These are phyloP conservation scores for Cnemophilus loriae DNA, from an alignment of 2,113 vertebrate genomes.

Conservation along the genomic window DNA sequence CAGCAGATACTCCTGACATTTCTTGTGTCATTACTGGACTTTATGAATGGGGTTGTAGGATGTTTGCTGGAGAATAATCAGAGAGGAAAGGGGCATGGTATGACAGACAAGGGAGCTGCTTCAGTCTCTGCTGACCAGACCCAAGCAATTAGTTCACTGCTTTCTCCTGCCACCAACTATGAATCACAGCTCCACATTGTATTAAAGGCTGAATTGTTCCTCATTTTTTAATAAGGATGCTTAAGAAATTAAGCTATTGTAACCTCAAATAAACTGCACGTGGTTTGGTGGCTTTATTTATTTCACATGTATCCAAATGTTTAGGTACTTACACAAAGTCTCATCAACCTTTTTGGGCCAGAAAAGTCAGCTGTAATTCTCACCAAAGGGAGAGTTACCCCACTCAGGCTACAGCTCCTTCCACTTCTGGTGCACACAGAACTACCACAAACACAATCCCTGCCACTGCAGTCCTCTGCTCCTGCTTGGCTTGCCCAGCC, in stretches of 20 bases:
- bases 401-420: neutral
- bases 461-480: neutral
- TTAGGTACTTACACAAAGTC: constrained; percentile 36
- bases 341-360: neutral
- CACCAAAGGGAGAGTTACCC: neutral
- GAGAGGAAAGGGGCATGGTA: constrained; percentile 47
- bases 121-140: constrained; percentile 52
- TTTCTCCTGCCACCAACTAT: constrained; percentile 20
- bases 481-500: neutral
- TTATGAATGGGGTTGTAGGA: constrained; percentile 75
- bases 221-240: neutral
- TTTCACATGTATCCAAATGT: constrained; percentile 1
- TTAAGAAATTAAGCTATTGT: constrained; percentile 41
- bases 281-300: neutral
- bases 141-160: constrained; percentile 48
- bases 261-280: constrained; percentile 30
- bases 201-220: constrained; percentile 2
- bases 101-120: constrained; percentile 45
- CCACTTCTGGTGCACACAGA: neutral
- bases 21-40: constrained; percentile 73
- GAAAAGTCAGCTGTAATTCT: neutral
- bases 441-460: neutral
- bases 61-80: constrained; percentile 64
- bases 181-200: constrained; percentile 15
- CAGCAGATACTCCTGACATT: constrained; percentile 73